A percentile compares a stretch with the other conserved stretches of the same genome.
phyloP scores from a whole-genome alignment of 2,113 vertebrate genomes.

The Microtus richardsoni region DNA sequence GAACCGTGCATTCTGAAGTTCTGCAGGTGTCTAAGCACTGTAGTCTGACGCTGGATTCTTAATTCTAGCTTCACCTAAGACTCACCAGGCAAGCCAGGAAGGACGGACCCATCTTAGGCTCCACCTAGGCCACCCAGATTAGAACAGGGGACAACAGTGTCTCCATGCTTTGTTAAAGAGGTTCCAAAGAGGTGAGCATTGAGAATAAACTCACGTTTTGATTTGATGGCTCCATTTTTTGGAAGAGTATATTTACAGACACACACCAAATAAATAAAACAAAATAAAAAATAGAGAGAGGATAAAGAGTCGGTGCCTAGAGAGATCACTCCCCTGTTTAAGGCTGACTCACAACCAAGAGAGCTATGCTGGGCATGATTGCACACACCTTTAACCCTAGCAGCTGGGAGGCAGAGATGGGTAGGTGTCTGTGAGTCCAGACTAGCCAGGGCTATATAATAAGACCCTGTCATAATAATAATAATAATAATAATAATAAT shows the following conservation, averaged over 20 bases:
- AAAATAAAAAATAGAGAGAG: not conserved
- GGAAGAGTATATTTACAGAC: not conserved
- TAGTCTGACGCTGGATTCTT: not conserved
- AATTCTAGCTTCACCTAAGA: not conserved
- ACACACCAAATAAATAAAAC: not conserved
- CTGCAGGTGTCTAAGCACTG: not conserved
- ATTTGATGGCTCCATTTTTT: not conserved
- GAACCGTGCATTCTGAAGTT: not conserved
- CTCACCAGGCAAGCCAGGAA: not conserved
- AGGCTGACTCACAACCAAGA: not conserved
- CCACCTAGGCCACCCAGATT: not conserved
- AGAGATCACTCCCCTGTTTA: not conserved
- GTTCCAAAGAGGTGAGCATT: not conserved
- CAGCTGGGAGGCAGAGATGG: not conserved
- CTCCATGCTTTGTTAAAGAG: not conserved
- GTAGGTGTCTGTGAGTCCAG: not conserved
- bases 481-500: not conserved
- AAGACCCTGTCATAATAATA: not conserved
- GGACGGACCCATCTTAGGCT: not conserved
- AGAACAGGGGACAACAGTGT: not conserved
- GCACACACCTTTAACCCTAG: not conserved
- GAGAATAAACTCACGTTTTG: not conserved
- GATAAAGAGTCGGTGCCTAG: not conserved
- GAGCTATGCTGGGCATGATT: not conserved
- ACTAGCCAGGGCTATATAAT: not conserved